phyloP scores from a whole-genome alignment of 2,113 vertebrate species.

The Hippopotamus amphibius region DNA sequence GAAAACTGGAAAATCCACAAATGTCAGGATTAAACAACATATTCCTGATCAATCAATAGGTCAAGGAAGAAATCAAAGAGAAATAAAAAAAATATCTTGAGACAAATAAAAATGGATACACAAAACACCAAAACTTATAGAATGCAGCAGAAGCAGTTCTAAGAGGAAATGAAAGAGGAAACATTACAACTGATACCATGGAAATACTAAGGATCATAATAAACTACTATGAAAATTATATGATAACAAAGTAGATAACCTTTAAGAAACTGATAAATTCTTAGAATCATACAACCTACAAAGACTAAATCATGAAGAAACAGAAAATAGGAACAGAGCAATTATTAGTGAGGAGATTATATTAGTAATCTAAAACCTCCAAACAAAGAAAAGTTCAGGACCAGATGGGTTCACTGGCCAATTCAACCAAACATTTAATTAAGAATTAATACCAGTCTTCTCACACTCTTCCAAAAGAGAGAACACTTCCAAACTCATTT shows the following conservation, averaged over 20 bases:
- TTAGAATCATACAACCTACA: neutral
- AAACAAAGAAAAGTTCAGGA: neutral
- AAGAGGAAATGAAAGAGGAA: neutral
- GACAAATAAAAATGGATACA: neutral
- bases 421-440: neutral
- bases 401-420: neutral
- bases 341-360: neutral
- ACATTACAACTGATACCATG: neutral
- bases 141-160: neutral
- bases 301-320: neutral
- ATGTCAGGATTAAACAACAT: neutral
- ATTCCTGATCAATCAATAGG: neutral
- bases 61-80: neutral
- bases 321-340: neutral
- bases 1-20: neutral
- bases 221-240: neutral
- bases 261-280: neutral
- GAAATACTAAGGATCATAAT: neutral
- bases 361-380: neutral
- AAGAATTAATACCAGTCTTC: neutral
- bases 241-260: neutral
- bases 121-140: neutral
- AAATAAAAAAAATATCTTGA: neutral
- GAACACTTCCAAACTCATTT: neutral
- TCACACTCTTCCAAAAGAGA: neutral